phyloP scores from a whole-genome alignment of 2,113 vertebrate genomes.

The Pelmatolapia mariae region DNA sequence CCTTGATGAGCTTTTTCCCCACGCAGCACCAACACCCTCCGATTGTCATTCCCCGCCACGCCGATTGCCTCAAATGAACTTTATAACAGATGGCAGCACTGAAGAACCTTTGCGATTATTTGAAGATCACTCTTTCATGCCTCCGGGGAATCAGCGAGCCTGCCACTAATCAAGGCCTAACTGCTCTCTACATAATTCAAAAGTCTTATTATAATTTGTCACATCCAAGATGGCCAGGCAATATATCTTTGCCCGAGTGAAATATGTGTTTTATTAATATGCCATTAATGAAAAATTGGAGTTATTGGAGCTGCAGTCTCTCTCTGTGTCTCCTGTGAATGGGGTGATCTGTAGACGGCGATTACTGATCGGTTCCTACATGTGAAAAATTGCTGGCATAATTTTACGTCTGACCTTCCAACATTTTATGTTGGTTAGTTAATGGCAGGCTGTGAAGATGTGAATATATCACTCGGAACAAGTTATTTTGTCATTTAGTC shows the following conservation, averaged over 20 bases:
- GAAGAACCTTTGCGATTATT: constrained; percentile 41
- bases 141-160: constrained; percentile 13
- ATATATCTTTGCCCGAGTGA: constrained; percentile 52
- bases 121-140: constrained; percentile 32
- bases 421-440: background rate
- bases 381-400: background rate
- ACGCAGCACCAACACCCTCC: background rate
- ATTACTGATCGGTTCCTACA: background rate
- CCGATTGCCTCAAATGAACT: constrained; percentile 27
- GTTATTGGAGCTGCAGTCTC: background rate
- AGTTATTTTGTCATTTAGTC: background rate
- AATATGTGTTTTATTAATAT: constrained; percentile 61
- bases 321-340: background rate
- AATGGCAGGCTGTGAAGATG: background rate
- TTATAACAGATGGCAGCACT: constrained; percentile 16
- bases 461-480: background rate
- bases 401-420: constrained; percentile 4
- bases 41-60: background rate
- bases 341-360: background rate
- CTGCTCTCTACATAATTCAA: constrained; percentile 61
- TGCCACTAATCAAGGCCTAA: constrained; percentile 49
- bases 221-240: constrained; percentile 37
- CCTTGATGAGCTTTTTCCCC: background rate
- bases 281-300: constrained; percentile 43
- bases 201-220: constrained; percentile 58